Evolutionary conservation across 2,888 invertebrate species (phyloP), one percentile per base, ranked within the genome.

Genomic region (Zygothrica quintamaculata): DNA sequence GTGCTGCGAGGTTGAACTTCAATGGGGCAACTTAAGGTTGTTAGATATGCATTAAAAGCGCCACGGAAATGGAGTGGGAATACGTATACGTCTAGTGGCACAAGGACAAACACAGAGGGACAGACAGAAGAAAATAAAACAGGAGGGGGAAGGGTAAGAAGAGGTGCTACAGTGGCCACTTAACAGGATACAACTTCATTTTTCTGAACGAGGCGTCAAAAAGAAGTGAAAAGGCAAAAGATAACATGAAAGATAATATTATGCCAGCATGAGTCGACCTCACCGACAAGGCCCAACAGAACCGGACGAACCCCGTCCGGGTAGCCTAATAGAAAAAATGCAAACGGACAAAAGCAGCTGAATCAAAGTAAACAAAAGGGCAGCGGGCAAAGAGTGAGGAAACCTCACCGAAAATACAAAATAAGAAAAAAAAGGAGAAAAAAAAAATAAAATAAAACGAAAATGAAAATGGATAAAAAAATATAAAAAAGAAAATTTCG

Each of bases 211-310:
- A 50, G 65, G 64, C 67, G 62, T 67, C 65, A 67, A 74, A 65
- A 61, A 36, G 44, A 65, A 67, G 68, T 66, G 73, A 77, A 80
- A 84, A 74, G 84, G 73, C 81, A 72, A 77, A 72, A 81, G 78
- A 81, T 75, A 76, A 84, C 77, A 77, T 70, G 68, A 79, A 81
- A 74, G 82, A 77, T 78, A 87, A 87, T 82, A 87, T 84, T 87
- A 84, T 87, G 77, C 72, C 62, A 60, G 62, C 61, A 50, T 18
- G 48, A 59, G 52, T 43, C 29, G 53, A 48, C 44, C 46, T 33
- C 39, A 18, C 34, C 9, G 44, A 18, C 31, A 44, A 46, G n/a
- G 33, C 61, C 52, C 48, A 25, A 36, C 57, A 26, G 16, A 22
- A 22, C 18, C 16, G 26, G 9, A 16, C 29, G 25, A 25, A 8